Conservation (phyloP, 2,888 invertebrate genomes). For the Megalurothrips usitatus region DNA sequence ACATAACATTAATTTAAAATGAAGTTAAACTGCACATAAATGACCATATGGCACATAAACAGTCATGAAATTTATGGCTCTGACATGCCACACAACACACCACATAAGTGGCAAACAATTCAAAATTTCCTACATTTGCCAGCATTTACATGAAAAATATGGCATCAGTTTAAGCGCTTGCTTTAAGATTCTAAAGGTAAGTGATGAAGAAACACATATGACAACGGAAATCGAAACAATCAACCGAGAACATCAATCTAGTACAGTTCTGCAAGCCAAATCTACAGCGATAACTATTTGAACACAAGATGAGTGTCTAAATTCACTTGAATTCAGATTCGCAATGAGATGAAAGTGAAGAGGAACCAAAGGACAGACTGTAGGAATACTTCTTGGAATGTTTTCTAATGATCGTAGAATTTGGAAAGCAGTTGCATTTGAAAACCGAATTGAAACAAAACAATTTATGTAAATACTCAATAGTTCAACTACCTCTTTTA, state of each 20-base stretch:
- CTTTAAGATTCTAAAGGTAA: too few relatives aligned
- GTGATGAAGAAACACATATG: too few relatives aligned
- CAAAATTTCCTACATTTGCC: too few relatives aligned
- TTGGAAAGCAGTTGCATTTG: not conserved
- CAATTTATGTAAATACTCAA: not conserved
- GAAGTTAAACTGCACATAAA: not conserved
- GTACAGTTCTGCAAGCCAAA: too few relatives aligned
- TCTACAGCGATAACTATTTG: too few relatives aligned
- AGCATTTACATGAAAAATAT: too few relatives aligned
- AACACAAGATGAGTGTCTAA: not conserved
- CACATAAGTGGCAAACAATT: too few relatives aligned
- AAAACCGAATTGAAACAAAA: not conserved
- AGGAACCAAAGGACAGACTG: too few relatives aligned
- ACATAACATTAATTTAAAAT: not conserved
- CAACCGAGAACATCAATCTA: too few relatives aligned
- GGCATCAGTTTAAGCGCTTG: too few relatives aligned
- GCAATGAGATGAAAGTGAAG: too few relatives aligned
- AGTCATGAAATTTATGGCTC: not conserved
- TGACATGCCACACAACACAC: not conserved
- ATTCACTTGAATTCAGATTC: not conserved
- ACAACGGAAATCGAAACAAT: not conserved
- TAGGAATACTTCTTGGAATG: not conserved
- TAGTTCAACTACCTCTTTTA: not conserved
- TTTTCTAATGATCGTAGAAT: not conserved
- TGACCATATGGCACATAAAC: not conserved